Evolutionary conservation across 2,888 invertebrate genomes (phyloP), one percentile per base, ranked within the genome.

Genomic region (Caradrina clavipalpis): DNA sequence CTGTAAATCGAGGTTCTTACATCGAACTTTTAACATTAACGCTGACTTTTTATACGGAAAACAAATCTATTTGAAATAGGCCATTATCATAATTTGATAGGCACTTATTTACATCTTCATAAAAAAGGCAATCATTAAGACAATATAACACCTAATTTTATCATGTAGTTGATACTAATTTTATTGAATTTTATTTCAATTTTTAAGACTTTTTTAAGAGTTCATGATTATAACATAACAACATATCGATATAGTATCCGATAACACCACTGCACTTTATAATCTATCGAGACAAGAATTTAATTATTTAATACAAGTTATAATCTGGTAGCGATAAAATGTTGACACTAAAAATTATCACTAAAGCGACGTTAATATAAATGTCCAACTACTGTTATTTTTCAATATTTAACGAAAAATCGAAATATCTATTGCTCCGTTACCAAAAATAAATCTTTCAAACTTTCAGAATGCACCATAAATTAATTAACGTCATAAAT

Each of bases 201-300:
- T 49, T n/a, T n/a, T n/a, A n/a, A n/a, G n/a, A n/a, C n/a, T n/a
- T n/a, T n/a, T n/a, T n/a, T n/a, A n/a, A n/a, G n/a, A n/a, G n/a
- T n/a, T n/a, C n/a, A n/a, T n/a, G n/a, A n/a, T n/a, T n/a, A n/a
- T n/a, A n/a, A n/a, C n/a, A n/a, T n/a, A n/a, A n/a, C n/a, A n/a
- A n/a, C n/a, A n/a, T n/a, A n/a, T n/a, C n/a, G n/a, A n/a, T n/a
- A n/a, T n/a, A n/a, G n/a, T n/a, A n/a, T n/a, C n/a, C 8, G 50
- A 51, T 19, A 47, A 11, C n/a, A 61, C 31, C 26, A 2, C 17
- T 45, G 17, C 17, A 17, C 45, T 17, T 56, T 42, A 6, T 64
- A 45, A 71, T 62, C 42, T 62, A 66, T 62, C 55, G 60, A 63
- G n/a, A 67, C n/a, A 57, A 60, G 57, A 47, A 61, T 73, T 58